Conservation (phyloP, 2,888 invertebrate species). For the Ganaspis brasiliensis region DNA sequence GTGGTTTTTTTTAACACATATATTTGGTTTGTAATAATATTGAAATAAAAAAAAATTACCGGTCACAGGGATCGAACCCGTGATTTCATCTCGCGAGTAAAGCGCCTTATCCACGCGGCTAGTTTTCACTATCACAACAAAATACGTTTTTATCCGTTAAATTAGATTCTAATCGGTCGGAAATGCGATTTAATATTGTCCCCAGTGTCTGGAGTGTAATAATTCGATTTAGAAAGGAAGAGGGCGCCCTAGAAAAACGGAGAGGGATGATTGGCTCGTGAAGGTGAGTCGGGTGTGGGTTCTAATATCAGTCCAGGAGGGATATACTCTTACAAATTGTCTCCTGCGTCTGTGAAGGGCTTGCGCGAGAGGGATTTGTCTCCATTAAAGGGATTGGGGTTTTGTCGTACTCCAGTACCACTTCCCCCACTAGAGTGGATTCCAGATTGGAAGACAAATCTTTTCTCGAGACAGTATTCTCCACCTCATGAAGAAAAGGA, state of each 20-base stretch:
- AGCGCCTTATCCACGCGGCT: neutral
- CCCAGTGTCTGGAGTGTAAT: neutral
- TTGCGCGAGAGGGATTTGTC: slow-evolving; percentile 76
- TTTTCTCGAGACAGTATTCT: slow-evolving; percentile 51
- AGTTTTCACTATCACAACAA: neutral
- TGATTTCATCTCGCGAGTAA: neutral
- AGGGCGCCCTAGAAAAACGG: neutral
- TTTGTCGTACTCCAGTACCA: slow-evolving; percentile 77
- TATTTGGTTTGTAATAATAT: no score
- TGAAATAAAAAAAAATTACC: neutral
- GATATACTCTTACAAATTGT: slow-evolving; percentile 80
- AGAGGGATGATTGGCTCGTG: slow-evolving; percentile 25
- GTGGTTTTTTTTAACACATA: no score
- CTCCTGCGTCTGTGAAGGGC: slow-evolving; percentile 69
- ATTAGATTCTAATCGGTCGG: no score
- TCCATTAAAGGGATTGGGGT: slow-evolving; percentile 80
- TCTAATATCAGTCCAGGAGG: slow-evolving; percentile 45
- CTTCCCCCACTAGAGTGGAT: slow-evolving; percentile 64
- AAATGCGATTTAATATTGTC: neutral
- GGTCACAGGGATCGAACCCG: neutral
- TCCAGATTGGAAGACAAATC: slow-evolving; percentile 67
- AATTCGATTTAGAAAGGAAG: slow-evolving; percentile 23
- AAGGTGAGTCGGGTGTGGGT: slow-evolving; percentile 1
- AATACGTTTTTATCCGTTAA: no score
- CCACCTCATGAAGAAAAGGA: slow-evolving; percentile 46